phyloP scores from a whole-genome alignment of 2,797 vertebrate species.

The Poeciliopsis infans region DNA sequence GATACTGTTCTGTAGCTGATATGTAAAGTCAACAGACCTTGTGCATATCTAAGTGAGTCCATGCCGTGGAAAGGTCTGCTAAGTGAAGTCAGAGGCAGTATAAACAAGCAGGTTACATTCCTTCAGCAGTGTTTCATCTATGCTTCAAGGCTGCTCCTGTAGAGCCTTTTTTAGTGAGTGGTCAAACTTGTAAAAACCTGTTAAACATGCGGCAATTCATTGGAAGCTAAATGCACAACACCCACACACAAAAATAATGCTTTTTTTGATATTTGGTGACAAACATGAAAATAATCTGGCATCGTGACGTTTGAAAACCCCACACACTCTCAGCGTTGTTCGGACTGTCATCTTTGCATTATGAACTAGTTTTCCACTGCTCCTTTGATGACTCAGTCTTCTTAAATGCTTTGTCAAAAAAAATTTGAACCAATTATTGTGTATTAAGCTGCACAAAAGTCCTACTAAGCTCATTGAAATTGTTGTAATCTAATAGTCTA shows the following conservation, averaged over 20 bases:
- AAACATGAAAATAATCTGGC: neutral
- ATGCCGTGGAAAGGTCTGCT: constrained; percentile 7
- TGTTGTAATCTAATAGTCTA: neutral
- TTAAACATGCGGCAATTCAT: neutral
- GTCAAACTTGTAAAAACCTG: neutral
- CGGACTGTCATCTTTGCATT: neutral
- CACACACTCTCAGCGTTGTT: neutral
- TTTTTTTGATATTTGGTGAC: neutral
- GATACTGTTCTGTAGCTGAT: neutral
- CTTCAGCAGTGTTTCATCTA: neutral
- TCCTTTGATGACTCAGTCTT: neutral
- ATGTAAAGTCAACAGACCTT: constrained; percentile 37
- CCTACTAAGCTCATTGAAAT: neutral
- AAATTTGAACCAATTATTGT: neutral
- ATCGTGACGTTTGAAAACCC: neutral
- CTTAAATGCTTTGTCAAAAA: neutral
- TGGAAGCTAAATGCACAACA: neutral
- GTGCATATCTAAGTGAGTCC: constrained; percentile 16
- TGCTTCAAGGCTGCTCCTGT: constrained; percentile 13
- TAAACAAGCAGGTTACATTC: constrained; percentile 30
- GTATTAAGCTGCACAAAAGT: neutral
- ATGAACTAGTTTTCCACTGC: neutral
- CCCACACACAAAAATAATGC: neutral
- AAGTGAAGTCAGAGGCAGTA: constrained; percentile 29
- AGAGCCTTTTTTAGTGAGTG: neutral